phyloP scores from a whole-genome alignment of 1,140 invertebrate species.

The Ylistrum balloti region DNA sequence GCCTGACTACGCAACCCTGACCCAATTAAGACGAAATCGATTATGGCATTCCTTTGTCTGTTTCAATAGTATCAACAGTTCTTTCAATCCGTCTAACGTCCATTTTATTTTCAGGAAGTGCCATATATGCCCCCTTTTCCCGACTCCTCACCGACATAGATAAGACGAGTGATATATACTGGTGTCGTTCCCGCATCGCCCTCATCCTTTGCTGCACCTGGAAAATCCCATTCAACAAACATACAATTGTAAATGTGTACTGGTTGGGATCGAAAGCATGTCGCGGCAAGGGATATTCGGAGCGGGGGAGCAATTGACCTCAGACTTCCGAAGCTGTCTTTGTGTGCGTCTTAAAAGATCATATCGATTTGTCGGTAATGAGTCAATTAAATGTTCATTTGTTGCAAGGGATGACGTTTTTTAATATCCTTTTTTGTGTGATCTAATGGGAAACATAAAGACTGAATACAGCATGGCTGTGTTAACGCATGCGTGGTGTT shows the following conservation, averaged over 20 bases:
- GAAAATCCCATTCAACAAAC: neutral
- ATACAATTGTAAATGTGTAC: neutral
- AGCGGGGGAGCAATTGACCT: slow-evolving; percentile 31
- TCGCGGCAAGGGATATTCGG: neutral
- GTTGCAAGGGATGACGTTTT: slow-evolving; percentile 13
- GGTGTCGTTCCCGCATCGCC: too few relatives aligned
- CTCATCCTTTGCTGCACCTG: too few relatives aligned
- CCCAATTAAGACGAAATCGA: slow-evolving; percentile 33
- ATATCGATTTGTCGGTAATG: neutral
- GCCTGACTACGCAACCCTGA: neutral
- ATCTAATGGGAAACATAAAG: neutral
- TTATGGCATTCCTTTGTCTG: neutral
- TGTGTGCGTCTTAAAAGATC: slow-evolving; percentile 27
- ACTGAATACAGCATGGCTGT: neutral
- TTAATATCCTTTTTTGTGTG: neutral
- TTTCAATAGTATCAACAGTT: neutral
- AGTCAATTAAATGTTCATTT: slow-evolving; percentile 40
- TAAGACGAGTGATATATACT: too few relatives aligned
- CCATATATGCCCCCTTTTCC: neutral
- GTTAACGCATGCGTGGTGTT: slow-evolving; percentile 15
- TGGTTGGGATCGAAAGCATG: neutral
- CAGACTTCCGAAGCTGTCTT: neutral
- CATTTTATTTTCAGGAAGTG: neutral
- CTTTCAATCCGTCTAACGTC: neutral
- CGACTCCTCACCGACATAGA: neutral